Evolutionary conservation across 2,888 invertebrate genomes (phyloP), one percentile per base, ranked within the genome.

Genomic region (Pyrrhosoma nymphula): DNA sequence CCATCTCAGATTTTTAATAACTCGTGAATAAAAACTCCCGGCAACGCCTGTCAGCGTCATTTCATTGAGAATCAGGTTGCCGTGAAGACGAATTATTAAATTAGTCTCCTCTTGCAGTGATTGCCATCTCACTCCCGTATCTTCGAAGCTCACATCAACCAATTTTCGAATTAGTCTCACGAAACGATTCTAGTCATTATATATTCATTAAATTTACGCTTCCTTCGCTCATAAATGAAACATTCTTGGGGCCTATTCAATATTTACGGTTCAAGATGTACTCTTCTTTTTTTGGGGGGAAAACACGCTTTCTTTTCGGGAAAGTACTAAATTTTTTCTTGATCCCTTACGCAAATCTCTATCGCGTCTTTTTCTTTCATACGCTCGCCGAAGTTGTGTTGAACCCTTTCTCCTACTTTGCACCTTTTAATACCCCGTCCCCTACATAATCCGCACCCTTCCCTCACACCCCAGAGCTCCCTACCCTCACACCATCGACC

Each of bases 151-250:
- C 69, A n/a, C 69, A 47, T 47, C 69, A 69, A 26, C 69, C 69
- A 69, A 69, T 69, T 69, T 69, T 69, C n/a, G n/a, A 69, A 69
- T 69, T 69, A 69, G 69, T 69, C 69, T 69, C 69, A 69, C n/a
- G n/a, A 69, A 69, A 69, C n/a, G 26, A 69, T 26, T 26, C 8
- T 69, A n/a, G 69, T 69, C 69, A 69, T 69, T 69, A 69, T 69
- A 6, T 69, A 69, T 69, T n/a, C 69, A 69, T 69, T 26, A 69
- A 69, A 69, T 69, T 69, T 69, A 69, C 69, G n/a, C n/a, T 69
- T 69, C 26, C 23, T 69, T 23, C 69, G 3, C 26, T 69, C 26
- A 69, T 69, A 69, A 69, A n/a, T 69, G 69, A 69, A 69, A 69
- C 69, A 69, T n/a, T n/a, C n/a, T n/a, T 12, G 10, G 23, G 12